phyloP scores from a whole-genome alignment of 2,888 invertebrate species.

The Crioceris asparagi region DNA sequence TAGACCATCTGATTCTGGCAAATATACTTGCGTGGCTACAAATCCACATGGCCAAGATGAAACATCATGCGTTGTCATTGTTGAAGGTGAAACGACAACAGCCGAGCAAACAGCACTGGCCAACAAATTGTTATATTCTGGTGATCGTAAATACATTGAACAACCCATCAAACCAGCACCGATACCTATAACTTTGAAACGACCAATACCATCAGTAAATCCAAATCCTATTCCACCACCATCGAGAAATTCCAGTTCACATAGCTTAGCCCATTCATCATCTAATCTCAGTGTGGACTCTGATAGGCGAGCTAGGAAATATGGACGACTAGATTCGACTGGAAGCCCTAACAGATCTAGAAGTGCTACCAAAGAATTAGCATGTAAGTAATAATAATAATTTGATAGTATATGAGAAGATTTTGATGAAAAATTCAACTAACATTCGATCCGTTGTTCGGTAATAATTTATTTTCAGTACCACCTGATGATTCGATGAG shows the following conservation, averaged over 20 bases:
- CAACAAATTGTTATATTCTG: constrained; percentile 80
- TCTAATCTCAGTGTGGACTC: constrained; percentile 36
- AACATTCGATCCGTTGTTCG: no score
- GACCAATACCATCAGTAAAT: constrained; percentile 39
- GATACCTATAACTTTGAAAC: constrained; percentile 56
- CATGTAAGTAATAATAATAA: constrained; percentile 43
- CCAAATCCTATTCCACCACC: constrained; percentile 30
- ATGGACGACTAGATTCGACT: constrained; percentile 60
- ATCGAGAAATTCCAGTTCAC: constrained; percentile 26
- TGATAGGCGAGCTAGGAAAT: constrained; percentile 49
- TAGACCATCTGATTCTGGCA: constrained; percentile 89
- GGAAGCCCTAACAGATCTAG: constrained; percentile 79
- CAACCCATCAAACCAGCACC: constrained; percentile 73
- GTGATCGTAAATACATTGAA: constrained; percentile 82
- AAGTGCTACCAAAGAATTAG: constrained; percentile 81
- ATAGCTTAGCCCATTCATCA: constrained; percentile 38
- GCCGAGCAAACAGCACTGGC: constrained; percentile 76
- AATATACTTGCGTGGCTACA: constrained; percentile 87
- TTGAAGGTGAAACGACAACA: constrained; percentile 74
- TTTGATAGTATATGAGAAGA: no score
- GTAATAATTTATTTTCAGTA: constrained; percentile 49
- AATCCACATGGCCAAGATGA: constrained; percentile 93
- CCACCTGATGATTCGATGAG: constrained; percentile 83
- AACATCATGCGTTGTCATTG: constrained; percentile 89
- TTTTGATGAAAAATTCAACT: no score